Base-by-base conservation (phyloP, 2,888 invertebrate species). In the Agapetus fuscipes region DNA sequence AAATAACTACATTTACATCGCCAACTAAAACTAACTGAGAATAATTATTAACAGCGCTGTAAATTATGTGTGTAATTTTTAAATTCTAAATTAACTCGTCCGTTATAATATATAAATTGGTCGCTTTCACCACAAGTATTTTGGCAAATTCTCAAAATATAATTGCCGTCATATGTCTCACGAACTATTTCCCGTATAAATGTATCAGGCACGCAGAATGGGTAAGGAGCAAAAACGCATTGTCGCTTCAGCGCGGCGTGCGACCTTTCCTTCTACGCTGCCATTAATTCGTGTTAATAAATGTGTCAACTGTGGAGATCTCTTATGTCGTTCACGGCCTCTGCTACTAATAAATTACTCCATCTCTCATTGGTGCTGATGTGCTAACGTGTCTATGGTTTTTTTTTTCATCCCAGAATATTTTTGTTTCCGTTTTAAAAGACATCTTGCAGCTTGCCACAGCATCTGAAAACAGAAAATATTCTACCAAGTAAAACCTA, bases 221-320 rank as follows among this genome's bases (percentile, higher is more conserved):
- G 20, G 20, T 9, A 4, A 9, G 9, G 20, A 20, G 20, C 20
- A 20, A 20, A 20, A 20, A 20, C 5, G 4, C 20, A 6, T 20
- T 9, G 20, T 9, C 20, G 4, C 20, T 20, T n/a, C n/a, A n/a
- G 14, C 27, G 15, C 9, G 15, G 27, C 31, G 26, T 37, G 42
- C 16, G 40, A 34, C 33, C 30, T 26, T 26, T 43, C 42, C 27
- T 30, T 46, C 42, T 34, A 34, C 46, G 27, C 26, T 16, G 38
- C 39, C 43, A 40, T 46, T 36, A 40, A 40, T 46, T 35, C 29
- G 27, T 30, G 37, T 34, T 37, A 46, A 46, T 46, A 46, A 46
- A 46, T 40, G 25, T 32, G 46, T 46, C 46, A 37, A 16, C 37
- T 32, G 20, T 20, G 11, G 20, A 4, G 13, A 36, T 33, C 24